Evolutionary conservation across 2,797 vertebrate genomes (phyloP).

Genomic region (Graptemys geographica): DNA sequence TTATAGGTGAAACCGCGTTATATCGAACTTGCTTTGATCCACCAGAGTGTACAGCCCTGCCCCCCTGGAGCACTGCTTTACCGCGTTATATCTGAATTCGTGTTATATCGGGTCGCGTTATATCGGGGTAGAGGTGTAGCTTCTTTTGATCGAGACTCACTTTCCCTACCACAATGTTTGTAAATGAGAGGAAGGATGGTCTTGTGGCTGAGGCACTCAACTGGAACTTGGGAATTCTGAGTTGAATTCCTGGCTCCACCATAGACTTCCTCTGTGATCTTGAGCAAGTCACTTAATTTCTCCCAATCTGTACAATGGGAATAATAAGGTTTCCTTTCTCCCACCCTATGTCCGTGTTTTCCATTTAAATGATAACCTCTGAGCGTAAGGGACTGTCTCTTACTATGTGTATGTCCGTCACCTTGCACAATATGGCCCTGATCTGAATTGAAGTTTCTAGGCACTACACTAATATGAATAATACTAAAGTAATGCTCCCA

Average conservation of each 20-base stretch:
- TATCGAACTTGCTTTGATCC: too few relatives aligned
- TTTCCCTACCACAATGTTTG: neutral
- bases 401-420: neutral
- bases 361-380: neutral
- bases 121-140: neutral
- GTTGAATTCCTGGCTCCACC: neutral
- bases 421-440: neutral
- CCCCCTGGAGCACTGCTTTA: too few relatives aligned
- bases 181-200: neutral
- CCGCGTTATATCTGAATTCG: too few relatives aligned
- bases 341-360: neutral
- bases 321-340: neutral
- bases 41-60: too few relatives aligned
- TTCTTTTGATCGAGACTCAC: neutral
- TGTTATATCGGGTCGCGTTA: too few relatives aligned
- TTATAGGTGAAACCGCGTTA: too few relatives aligned
- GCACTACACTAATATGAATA: neutral
- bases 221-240: neutral
- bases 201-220: neutral
- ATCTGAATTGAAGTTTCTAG: neutral
- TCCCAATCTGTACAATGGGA: neutral
- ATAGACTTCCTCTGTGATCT: neutral
- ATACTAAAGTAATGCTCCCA: neutral
- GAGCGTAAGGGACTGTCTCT: neutral
- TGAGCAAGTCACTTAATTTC: neutral